Evolutionary conservation across 2,888 invertebrate species (phyloP).

Genomic region (Philaethria dido): DNA sequence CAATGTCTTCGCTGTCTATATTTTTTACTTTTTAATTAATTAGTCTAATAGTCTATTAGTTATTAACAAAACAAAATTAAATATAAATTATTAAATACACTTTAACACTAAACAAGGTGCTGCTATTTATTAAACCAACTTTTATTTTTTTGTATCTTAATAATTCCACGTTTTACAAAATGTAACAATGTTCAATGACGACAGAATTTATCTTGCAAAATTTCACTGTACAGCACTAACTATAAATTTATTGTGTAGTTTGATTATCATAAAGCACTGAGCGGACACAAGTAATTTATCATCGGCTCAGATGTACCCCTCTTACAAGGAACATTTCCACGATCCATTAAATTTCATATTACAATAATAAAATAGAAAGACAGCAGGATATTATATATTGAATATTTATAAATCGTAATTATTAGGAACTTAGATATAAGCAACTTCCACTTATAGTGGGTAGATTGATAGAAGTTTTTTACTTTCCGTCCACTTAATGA

Average conservation of each 20-base stretch:
- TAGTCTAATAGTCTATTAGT: too few species aligned
- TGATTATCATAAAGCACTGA: slow-evolving; percentile 30
- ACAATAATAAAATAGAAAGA: slow-evolving; percentile 12
- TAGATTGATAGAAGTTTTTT: background rate
- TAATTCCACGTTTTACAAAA: background rate
- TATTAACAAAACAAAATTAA: too few species aligned
- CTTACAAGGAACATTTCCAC: slow-evolving; percentile 31
- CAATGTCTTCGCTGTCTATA: too few species aligned
- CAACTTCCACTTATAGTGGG: background rate
- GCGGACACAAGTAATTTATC: slow-evolving; percentile 36
- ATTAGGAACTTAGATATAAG: too few species aligned
- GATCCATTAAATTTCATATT: slow-evolving; percentile 33
- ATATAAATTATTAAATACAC: too few species aligned
- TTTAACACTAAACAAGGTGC: too few species aligned
- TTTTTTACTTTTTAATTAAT: too few species aligned
- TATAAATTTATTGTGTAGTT: slow-evolving; percentile 31
- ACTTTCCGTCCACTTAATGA: background rate
- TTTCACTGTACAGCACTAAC: slow-evolving; percentile 8
- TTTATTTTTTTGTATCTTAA: background rate
- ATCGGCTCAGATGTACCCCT: slow-evolving; percentile 32
- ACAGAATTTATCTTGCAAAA: slow-evolving; percentile 18
- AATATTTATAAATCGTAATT: background rate
- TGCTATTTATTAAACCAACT: too few species aligned
- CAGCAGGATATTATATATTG: background rate
- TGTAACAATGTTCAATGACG: background rate